Base-by-base conservation (phyloP, 2,797 vertebrate genomes). In the Sebastes melanostomus region DNA sequence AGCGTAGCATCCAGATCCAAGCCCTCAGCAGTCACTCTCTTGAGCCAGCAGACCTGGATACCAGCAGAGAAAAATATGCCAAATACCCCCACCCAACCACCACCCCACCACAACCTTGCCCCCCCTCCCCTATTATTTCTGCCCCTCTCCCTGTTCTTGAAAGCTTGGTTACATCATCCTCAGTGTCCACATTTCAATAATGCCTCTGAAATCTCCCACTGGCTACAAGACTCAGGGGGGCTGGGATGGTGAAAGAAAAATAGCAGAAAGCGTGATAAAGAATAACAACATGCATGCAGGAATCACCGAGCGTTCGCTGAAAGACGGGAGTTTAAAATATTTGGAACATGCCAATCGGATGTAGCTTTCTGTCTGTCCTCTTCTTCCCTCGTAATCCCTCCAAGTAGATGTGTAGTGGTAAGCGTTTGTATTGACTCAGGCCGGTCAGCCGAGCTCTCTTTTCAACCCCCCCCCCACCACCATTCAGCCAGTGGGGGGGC, bases 1-100 rank as follows among this genome's bases (percentile, higher is more conserved):
- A 78, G 86, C 73, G 52, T 75, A 78, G 85, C 63, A 81, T 92
- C 88, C 91, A 83, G 84, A 91, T 93, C 94, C 91, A 94, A 93
- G 86, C 66, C 88, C 92, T 92, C 93, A 91, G 93, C 91, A 88
- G 88, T 93, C 88, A 70, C 87, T 87, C 66, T 83, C 85, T 86
- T 81, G 85, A 90, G 91, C 93, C 92, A 94, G 90, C 89, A 93
- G 89, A 94, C 91, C 90, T 93, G 93, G 92, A 91, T 88, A 91
- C 86, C 75, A 89, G 85, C 68, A 42, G 66, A 82, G 78, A 87
- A 80, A 90, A 93, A 91, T 89, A 85, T 92, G 90, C 88, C 91
- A 92, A 91, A 90, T 81, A 79, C 75, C 82, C 30, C 75, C 88
- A 75, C 13, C 22, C 32, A 68, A 62, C 52, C 72, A 81, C 42